Evolutionary conservation across 1,140 invertebrate species (phyloP).

Genomic region (Mamestra configurata): DNA sequence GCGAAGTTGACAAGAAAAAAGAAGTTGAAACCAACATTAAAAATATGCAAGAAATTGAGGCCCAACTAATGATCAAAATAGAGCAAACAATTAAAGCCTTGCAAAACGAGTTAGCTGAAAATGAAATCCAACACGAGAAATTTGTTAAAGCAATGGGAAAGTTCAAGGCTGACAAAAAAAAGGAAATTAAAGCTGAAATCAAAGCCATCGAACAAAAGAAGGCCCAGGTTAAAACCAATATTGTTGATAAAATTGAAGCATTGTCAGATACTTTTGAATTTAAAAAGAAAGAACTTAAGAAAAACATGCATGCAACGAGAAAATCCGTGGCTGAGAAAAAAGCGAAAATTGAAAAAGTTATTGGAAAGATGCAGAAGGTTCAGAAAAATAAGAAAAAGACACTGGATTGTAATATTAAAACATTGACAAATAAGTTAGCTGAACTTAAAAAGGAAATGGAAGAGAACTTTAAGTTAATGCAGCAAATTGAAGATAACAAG

Average conservation of each 20-base stretch:
- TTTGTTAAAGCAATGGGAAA: background rate
- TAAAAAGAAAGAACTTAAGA: background rate
- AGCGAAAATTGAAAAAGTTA: background rate
- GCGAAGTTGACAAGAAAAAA: too few species aligned
- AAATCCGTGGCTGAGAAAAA: background rate
- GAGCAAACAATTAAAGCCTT: background rate
- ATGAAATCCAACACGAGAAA: background rate
- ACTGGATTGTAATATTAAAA: background rate
- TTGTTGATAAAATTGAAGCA: background rate
- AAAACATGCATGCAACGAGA: background rate
- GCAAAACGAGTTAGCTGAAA: background rate
- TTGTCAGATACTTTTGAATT: background rate
- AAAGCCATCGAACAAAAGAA: background rate
- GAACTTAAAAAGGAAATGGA: background rate
- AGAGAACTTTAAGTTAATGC: background rate
- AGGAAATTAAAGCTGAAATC: background rate
- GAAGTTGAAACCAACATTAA: background rate
- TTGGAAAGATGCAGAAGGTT: background rate
- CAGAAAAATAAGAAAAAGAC: background rate
- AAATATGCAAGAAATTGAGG: background rate
- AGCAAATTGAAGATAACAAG: background rate
- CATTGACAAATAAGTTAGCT: background rate
- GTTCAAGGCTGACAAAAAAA: background rate
- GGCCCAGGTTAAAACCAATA: background rate
- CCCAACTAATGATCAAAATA: background rate